Percentiles rank a stretch among this genome's conserved stretches.
These are phyloP conservation scores for Lagria hirta DNA, from an alignment of 2,888 invertebrate genomes.

Conservation along the genomic window DNA sequence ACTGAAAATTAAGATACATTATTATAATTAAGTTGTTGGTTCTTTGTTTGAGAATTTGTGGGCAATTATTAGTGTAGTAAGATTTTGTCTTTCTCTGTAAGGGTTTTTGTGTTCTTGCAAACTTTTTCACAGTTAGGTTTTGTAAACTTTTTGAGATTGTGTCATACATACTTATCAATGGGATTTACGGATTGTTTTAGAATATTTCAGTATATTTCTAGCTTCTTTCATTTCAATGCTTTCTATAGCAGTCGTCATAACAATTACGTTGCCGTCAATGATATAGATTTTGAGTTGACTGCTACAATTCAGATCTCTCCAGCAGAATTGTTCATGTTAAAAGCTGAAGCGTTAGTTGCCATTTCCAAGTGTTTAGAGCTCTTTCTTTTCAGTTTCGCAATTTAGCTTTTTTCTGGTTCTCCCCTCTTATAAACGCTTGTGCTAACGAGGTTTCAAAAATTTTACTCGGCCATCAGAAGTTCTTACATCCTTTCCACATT, in stretches of 20 bases:
- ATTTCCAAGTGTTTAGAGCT: slow-evolving; percentile 20
- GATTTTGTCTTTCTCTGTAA: no score
- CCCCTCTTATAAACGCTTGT: slow-evolving; percentile 3
- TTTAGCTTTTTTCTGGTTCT: slow-evolving; percentile 15
- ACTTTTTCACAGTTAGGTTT: no score
- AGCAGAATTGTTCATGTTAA: slow-evolving; percentile 22
- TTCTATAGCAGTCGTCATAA: slow-evolving; percentile 8
- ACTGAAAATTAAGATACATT: no score
- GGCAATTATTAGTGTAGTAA: no score
- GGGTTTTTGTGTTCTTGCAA: no score
- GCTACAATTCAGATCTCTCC: slow-evolving; percentile 18
- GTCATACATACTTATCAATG: no score
- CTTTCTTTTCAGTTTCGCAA: slow-evolving; percentile 20
- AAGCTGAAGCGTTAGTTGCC: slow-evolving; percentile 18
- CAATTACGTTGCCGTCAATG: slow-evolving; percentile 15
- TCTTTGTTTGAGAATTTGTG: no score
- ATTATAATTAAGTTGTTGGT: no score
- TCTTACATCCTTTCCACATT: slow-evolving; percentile 15
- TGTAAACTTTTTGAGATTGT: no score
- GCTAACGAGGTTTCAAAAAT: slow-evolving; percentile 20
- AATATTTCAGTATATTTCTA: no score
- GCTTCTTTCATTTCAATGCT: no score
- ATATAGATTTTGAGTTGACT: slow-evolving; percentile 4
- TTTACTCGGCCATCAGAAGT: slow-evolving; percentile 19
- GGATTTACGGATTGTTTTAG: no score